Conservation (phyloP, 2,797 vertebrate genomes). For the Triplophysa yarkandensis region DNA sequence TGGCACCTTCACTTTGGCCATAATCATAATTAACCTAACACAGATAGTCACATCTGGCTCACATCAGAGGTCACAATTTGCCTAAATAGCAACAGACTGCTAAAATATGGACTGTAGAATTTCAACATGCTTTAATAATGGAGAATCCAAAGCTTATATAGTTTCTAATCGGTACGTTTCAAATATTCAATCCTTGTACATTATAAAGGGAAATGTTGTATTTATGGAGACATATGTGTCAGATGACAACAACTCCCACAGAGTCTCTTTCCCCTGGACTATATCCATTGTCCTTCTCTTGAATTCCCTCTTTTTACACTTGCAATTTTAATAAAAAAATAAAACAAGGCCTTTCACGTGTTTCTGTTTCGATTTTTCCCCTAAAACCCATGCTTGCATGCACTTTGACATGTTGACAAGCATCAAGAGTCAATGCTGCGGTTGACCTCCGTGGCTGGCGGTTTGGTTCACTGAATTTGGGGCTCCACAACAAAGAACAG, state of each 20-base stretch:
- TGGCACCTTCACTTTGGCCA: slow-evolving; percentile 66
- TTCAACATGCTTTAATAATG: slow-evolving; percentile 17
- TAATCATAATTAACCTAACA: slow-evolving; percentile 70
- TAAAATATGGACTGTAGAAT: slow-evolving; percentile 4
- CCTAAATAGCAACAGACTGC: slow-evolving; percentile 22
- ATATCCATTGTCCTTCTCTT: slow-evolving; percentile 27
- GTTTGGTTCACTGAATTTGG: slow-evolving; percentile 66
- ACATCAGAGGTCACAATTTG: slow-evolving; percentile 35
- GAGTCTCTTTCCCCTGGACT: slow-evolving; percentile 62
- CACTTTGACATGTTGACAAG: slow-evolving; percentile 72
- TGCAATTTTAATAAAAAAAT: too few relatives aligned
- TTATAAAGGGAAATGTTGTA: slow-evolving; percentile 24
- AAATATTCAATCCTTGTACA: not conserved
- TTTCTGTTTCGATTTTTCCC: slow-evolving; percentile 53
- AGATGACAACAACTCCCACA: slow-evolving; percentile 62
- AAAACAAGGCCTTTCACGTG: slow-evolving; percentile 67
- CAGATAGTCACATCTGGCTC: slow-evolving; percentile 48
- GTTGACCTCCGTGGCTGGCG: slow-evolving; percentile 67
- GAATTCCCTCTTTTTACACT: slow-evolving; percentile 40
- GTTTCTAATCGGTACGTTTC: too few relatives aligned
- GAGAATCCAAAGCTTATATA: not conserved
- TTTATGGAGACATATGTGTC: slow-evolving; percentile 67
- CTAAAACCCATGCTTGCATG: slow-evolving; percentile 65
- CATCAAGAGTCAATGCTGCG: slow-evolving; percentile 64
- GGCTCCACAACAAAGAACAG: slow-evolving; percentile 61